A percentile compares a stretch with the other conserved stretches of the same genome.
Evolutionary conservation across 2,797 vertebrate species (phyloP).

Genomic region (Danio albolineatus): DNA sequence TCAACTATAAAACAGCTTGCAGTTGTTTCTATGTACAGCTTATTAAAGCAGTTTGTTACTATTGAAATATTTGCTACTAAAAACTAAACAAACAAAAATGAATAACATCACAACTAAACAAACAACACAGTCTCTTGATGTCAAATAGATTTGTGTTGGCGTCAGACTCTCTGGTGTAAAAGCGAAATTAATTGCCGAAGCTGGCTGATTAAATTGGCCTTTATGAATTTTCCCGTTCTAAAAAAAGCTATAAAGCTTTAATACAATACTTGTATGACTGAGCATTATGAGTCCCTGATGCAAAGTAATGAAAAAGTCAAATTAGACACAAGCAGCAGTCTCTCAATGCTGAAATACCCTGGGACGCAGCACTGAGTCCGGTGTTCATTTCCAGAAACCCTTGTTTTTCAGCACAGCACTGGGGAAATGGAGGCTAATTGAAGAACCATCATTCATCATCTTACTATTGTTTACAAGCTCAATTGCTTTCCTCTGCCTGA

Average conservation of each 20-base stretch:
- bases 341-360: conserved; percentile 15
- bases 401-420: conserved; percentile 21
- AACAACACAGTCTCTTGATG: not conserved
- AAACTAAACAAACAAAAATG: not conserved
- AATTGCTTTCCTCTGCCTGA: conserved; percentile 13
- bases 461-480: conserved; percentile 40
- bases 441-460: conserved; percentile 37
- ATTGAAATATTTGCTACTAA: not conserved
- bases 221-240: not conserved
- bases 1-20: not conserved
- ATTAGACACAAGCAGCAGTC: not conserved
- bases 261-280: not conserved
- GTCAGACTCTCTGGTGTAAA: not conserved
- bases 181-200: not conserved
- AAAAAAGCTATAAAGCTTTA: conserved; percentile 3
- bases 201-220: conserved; percentile 21
- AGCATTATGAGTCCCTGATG: not conserved
- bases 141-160: not conserved
- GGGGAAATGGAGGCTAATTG: conserved; percentile 43
- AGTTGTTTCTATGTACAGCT: not conserved
- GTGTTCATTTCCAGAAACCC: conserved; percentile 13
- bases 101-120: not conserved
- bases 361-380: conserved; percentile 7
- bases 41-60: not conserved
- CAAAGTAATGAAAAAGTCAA: not conserved